Evolutionary conservation across 2,888 invertebrate genomes (phyloP).

Genomic region (Athalia circularis): DNA sequence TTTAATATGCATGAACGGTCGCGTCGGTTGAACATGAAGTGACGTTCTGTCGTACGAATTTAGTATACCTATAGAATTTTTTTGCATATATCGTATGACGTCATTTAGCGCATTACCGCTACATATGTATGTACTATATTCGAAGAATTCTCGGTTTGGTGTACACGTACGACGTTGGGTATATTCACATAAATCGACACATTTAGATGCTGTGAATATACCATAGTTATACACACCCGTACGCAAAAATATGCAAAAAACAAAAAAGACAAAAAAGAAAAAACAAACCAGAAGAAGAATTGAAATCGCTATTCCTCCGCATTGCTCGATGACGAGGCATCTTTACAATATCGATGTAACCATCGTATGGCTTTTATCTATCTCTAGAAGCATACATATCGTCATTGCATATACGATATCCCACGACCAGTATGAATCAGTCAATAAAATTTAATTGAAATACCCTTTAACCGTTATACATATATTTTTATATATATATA

Average conservation of each 20-base stretch:
- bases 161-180: background rate
- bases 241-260: conserved; percentile 31
- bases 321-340: too few species aligned
- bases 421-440: conserved; percentile 12
- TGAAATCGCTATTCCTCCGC: too few species aligned
- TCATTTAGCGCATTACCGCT: background rate
- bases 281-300: too few species aligned
- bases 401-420: background rate
- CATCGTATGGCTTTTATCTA: too few species aligned
- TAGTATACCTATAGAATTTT: background rate
- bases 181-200: background rate
- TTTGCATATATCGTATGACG: conserved; percentile 1
- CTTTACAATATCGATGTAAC: too few species aligned
- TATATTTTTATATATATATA: too few species aligned
- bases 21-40: background rate
- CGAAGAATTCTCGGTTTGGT: background rate
- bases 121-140: background rate
- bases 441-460: conserved; percentile 13
- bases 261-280: background rate
- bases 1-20: conserved; percentile 20
- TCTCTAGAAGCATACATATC: background rate
- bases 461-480: background rate
- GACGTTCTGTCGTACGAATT: conserved; percentile 9
- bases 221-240: background rate
- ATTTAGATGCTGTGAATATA: background rate